Evolutionary conservation across 2,113 vertebrate genomes (phyloP), one percentile per base, ranked within the genome.

Genomic region (Seriola rivoliana): DNA sequence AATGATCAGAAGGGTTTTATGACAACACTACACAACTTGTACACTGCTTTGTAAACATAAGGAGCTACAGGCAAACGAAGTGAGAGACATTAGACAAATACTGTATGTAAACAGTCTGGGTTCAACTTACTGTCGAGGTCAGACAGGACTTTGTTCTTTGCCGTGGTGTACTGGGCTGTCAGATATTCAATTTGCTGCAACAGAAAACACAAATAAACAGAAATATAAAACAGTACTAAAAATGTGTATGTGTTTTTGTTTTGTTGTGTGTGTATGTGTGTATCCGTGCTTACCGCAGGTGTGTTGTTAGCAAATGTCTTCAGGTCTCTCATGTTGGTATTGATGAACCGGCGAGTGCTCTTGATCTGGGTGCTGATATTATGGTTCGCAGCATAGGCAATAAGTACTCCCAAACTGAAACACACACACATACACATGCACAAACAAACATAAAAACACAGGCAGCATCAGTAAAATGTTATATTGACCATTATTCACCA

Each of bases 181-280:
- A 99, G 79, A 84, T 97, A 98, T 11, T 96, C 91, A 17, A 99
- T 95, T 99, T 99, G 97, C 98, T 99, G 90, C 63, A 85, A 93
- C 59, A 80, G 78, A 57, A 66, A 62, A 36, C 60, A 81, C 42
- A 91, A 21, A 60, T 69, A 87, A 38, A 75, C 65, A 29, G 29
- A 29, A 29, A 29, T 29, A 29, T 21, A 79, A 23, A 29, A 66
- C 12, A 25, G n/a, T 10, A 19, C 6, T 19, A 34, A 55, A 34
- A 63, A 3, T 66, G 23, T 40, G n/a, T 29, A 5, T 32, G 14
- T 73, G 16, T 38, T 19, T 59, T 8, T 63, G n/a, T 80, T 21
- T 9, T 14, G 32, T 57, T 17, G 57, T 44, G 25, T 68, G 48
- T 62, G 58, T 21, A 14, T 57, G 60, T 64, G 57, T 32, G 21